These are phyloP conservation scores for Syrrhaptes paradoxus DNA, from an alignment of 2,113 vertebrate species.

Conservation along the genomic window DNA sequence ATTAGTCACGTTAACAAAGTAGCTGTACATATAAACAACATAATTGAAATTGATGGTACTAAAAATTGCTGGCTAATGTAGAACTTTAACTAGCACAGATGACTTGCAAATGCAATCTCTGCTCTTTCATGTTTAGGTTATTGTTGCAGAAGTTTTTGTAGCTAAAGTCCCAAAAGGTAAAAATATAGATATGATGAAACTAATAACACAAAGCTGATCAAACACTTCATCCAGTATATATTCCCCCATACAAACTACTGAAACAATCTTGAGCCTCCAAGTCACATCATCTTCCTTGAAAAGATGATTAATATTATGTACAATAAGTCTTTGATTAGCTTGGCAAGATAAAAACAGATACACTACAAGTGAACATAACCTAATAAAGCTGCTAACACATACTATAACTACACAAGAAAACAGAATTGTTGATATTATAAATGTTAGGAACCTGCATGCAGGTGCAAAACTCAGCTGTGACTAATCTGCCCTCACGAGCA, in stretches of 20 bases:
- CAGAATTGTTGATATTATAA: neutral
- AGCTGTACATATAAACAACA: neutral
- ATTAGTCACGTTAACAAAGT: neutral
- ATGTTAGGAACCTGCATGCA: neutral
- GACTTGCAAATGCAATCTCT: neutral
- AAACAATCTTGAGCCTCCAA: neutral
- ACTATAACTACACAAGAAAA: neutral
- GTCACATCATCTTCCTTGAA: neutral
- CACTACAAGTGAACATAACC: neutral
- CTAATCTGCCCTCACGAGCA: neutral
- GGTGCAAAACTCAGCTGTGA: neutral
- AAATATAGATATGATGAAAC: neutral
- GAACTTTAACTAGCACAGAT: neutral
- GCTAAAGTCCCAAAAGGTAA: neutral
- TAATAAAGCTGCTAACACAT: neutral
- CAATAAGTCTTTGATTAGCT: neutral
- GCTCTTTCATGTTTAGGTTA: neutral
- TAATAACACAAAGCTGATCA: neutral
- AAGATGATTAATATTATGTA: neutral
- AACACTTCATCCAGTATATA: neutral
- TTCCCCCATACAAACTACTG: neutral
- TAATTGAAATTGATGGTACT: neutral
- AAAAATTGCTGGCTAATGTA: neutral
- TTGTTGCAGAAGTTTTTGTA: neutral
- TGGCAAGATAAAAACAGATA: neutral